phyloP scores from a whole-genome alignment of 2,797 vertebrate species.

The Chiroxiphia lanceolata region DNA sequence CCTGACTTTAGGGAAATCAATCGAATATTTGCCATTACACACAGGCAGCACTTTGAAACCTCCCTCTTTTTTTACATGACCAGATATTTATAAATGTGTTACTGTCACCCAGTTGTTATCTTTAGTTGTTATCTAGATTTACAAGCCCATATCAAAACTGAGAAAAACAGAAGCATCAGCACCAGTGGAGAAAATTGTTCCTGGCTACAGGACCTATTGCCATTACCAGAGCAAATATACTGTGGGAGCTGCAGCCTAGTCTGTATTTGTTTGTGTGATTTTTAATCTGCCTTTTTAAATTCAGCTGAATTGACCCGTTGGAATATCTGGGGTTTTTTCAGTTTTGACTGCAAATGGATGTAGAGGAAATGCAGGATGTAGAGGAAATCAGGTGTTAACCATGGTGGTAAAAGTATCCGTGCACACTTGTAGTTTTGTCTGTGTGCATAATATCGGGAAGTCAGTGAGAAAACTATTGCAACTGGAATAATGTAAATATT shows the following conservation, averaged over 20 bases:
- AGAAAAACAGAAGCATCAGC: neutral
- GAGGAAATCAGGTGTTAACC: neutral
- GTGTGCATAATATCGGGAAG: neutral
- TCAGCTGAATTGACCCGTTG: neutral
- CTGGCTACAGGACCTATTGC: neutral
- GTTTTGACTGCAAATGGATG: neutral
- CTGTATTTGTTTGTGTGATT: neutral
- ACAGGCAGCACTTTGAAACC: neutral
- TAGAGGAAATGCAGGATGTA: no score
- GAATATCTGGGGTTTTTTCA: neutral
- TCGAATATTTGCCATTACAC: neutral
- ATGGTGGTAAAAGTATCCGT: neutral
- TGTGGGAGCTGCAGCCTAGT: neutral
- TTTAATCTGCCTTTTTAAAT: neutral
- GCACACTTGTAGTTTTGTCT: neutral
- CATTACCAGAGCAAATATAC: neutral
- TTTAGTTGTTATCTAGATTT: neutral
- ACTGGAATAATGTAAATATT: neutral
- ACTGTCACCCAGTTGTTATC: neutral
- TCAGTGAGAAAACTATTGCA: neutral
- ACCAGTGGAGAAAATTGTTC: neutral
- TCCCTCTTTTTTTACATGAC: neutral
- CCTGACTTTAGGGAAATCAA: neutral
- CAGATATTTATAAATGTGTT: neutral
- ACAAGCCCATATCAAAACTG: neutral